A percentile compares a stretch with the other conserved stretches of the same genome.
Conservation (phyloP, 1,140 invertebrate species). For the Homalodisca vitripennis region DNA sequence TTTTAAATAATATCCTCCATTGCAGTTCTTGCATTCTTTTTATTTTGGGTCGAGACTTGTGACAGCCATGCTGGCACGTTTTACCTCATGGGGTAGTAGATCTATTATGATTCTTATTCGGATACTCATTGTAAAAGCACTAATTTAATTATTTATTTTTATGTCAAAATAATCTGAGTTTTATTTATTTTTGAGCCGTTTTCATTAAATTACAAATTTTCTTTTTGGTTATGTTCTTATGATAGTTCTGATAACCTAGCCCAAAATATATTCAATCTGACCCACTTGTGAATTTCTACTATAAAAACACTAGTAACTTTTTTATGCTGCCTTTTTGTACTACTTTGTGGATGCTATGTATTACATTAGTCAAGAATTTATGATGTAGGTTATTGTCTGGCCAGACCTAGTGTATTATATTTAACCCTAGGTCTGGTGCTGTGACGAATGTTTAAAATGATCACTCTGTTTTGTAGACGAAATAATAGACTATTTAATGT, state of each 20-base stretch:
- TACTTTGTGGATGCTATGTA: too few relatives aligned
- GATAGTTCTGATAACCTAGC: neutral
- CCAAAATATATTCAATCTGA: neutral
- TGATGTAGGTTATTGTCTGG: too few relatives aligned
- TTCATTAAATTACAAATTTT: neutral
- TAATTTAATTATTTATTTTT: neutral
- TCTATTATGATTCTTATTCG: slow-evolving; percentile 1
- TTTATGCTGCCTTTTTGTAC: too few relatives aligned
- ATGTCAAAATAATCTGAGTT: neutral
- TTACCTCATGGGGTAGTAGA: slow-evolving; percentile 12
- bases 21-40: neutral
- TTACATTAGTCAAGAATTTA: too few relatives aligned
- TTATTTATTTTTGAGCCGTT: neutral
- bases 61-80: neutral
- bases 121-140: too few relatives aligned
- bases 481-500: too few relatives aligned
- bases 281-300: neutral
- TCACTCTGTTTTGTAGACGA: too few relatives aligned
- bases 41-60: neutral
- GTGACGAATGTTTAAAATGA: too few relatives aligned
- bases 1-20: neutral
- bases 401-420: too few relatives aligned
- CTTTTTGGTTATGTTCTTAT: neutral
- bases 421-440: too few relatives aligned
- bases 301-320: too few relatives aligned